Base-by-base conservation (phyloP, 2,113 vertebrate species). In the Polyodon spathula region DNA sequence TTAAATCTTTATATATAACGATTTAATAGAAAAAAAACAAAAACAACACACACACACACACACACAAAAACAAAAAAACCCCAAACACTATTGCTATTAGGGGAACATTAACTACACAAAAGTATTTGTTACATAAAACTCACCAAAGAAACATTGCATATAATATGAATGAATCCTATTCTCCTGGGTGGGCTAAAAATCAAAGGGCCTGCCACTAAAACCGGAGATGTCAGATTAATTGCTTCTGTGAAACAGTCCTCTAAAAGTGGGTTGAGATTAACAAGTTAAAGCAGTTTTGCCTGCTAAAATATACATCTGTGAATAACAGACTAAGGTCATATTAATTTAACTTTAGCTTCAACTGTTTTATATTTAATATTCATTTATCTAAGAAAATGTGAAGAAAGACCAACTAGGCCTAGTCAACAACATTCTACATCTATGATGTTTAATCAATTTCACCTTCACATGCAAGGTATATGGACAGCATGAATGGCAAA, bases 121-220 rank as follows among this genome's bases (percentile, higher is more conserved):
- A 16, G 56, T 58, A 58, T 14, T 44, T 58, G 56, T 17, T 17
- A 58, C 37, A 17, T 44, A 41, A 58, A 58, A 42, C 56, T 11
- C 56, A 58, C 15, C 6, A 58, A 40, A 41, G 56, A 58, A 39
- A 41, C 15, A 17, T 7, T 11, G 8, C 4, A 11, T 11, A 15
- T 9, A 17, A 15, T 15, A 9, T n/a, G 16, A 42, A 27, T 27
- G 27, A 10, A 43, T n/a, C 58, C 40, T 37, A 41, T 16, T 65
- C 73, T 85, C 73, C 62, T 80, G 86, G 84, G 85, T 88, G 85
- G 86, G 77, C 85, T 76, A 60, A 63, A 72, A 81, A 80, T 82
- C 73, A 83, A 83, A 80, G 73, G 72, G 72, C 76, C 76, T 66
- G 75, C 73, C 63, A 72, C 70, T 79, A 85, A 85, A 80, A 79